These are phyloP conservation scores for Rattus rattus DNA, from an alignment of 2,113 vertebrate genomes.

Conservation along the genomic window DNA sequence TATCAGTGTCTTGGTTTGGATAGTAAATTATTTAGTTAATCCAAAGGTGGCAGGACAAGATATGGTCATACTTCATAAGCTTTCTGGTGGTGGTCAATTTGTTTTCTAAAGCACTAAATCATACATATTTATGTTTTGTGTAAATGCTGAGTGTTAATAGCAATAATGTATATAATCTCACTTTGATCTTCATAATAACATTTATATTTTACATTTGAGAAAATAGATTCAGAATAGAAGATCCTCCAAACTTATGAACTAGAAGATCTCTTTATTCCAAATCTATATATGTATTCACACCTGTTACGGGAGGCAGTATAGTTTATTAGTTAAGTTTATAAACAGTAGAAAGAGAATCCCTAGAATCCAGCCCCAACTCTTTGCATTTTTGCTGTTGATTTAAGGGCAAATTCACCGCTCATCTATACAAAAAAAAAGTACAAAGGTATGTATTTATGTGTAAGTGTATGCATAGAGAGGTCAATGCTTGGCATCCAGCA, in stretches of 20 bases:
- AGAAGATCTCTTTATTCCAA: neutral
- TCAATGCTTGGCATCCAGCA: neutral
- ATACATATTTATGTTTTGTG: neutral
- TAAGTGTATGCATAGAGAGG: neutral
- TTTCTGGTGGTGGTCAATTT: conserved; percentile 27
- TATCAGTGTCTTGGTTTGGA: conserved; percentile 16
- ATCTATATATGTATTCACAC: neutral
- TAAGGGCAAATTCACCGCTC: neutral
- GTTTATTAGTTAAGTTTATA: conserved; percentile 14
- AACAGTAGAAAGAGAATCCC: neutral
- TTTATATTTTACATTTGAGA: conserved; percentile 45
- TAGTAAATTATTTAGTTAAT: neutral
- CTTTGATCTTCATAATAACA: conserved; percentile 35
- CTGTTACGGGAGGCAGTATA: neutral
- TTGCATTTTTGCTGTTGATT: neutral
- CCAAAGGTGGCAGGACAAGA: conserved; percentile 12
- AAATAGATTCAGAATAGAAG: conserved; percentile 27
- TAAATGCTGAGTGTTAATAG: conserved; percentile 28
- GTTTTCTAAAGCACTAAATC: conserved; percentile 21
- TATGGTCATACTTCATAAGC: neutral
- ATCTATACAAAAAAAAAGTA: neutral
- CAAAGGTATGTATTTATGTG: neutral
- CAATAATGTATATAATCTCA: neutral
- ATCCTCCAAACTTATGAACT: neutral
- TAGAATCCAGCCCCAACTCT: neutral